Base-by-base conservation (phyloP, 2,888 invertebrate species). In the Leucophenga maculata region DNA sequence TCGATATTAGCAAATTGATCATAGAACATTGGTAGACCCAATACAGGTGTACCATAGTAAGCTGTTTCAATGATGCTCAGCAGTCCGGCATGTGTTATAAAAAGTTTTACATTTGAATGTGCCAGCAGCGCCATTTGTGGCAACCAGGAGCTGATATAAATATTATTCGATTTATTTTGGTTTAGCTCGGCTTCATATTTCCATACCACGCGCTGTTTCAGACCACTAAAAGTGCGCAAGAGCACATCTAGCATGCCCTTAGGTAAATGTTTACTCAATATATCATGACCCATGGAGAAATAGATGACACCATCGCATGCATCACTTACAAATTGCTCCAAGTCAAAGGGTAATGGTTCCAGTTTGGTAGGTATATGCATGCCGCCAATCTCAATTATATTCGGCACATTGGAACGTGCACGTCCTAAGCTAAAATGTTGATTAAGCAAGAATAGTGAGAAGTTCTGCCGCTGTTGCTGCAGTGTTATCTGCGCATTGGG, bases 81-180 rank as follows among this genome's bases (percentile, higher is more conserved):
- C 6, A 89, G 70, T 1, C 89, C 89, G 18, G 89, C 89, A 67
- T 89, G 89, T 1, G 88, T 88, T 18, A 89, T 88, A 69, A 89
- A 89, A 0, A 87, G 66, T 70, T 86, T 87, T 0, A 88, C 78
- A 75, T 89, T 89, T 8, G 87, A 86, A 80, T 89, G 89, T 2
- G 87, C 88, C 81, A 85, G 72, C 26, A 80, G 77, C 68, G 88
- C 88, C n/a, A 87, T 86, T 68, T 89, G 89, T 0, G 89, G 88
- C 11, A 88, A 77, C 86, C 86, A 87, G n/a, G 80, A 76, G n/a
- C 72, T 75, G n/a, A 87, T 74, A 52, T 78, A 73, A 46, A 85
- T 70, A 69, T 84, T 85, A 6, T 73, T 69, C n/a, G 76, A 73
- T 39, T 79, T 77, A 2, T 69, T 80, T 0, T 74, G 74, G 70